Evolutionary conservation across 2,113 vertebrate genomes (phyloP).

Genomic region (Paracanthobrama guichenoti): DNA sequence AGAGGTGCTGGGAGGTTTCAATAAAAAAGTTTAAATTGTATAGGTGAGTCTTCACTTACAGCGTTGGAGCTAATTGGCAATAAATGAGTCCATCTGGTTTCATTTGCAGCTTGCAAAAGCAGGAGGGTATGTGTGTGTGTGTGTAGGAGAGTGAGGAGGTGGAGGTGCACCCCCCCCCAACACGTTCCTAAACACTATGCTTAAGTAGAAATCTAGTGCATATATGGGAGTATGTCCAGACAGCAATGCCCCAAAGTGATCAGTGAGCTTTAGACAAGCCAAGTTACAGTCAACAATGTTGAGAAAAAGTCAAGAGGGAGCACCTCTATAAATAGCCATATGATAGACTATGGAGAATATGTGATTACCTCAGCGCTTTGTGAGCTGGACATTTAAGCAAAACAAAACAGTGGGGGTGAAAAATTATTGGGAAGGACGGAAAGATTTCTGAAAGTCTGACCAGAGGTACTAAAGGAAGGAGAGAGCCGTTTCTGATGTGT

Average conservation of each 20-base stretch:
- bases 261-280: conserved; percentile 24
- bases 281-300: neutral
- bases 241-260: conserved; percentile 18
- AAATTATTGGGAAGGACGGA: conserved; percentile 14
- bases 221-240: conserved; percentile 29
- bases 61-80: conserved; percentile 65
- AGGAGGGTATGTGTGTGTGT: conserved; percentile 43
- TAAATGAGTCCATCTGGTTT: conserved; percentile 69
- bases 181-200: conserved; percentile 36
- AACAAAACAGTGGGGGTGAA: conserved; percentile 25
- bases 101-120: conserved; percentile 56
- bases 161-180: conserved; percentile 39
- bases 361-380: conserved; percentile 30
- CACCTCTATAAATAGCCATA: neutral
- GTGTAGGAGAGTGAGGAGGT: conserved; percentile 29
- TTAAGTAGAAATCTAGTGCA: conserved; percentile 12
- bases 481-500: conserved; percentile 14
- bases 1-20: conserved; percentile 61
- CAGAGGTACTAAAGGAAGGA: neutral
- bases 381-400: conserved; percentile 26
- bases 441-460: conserved; percentile 18
- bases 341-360: conserved; percentile 15
- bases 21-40: conserved; percentile 60
- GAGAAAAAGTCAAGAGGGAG: conserved; percentile 4
- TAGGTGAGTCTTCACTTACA: conserved; percentile 63